Conservation (phyloP, 37 sponge, comb jelly and placozoan genomes). For the Haliclona indistincta region DNA sequence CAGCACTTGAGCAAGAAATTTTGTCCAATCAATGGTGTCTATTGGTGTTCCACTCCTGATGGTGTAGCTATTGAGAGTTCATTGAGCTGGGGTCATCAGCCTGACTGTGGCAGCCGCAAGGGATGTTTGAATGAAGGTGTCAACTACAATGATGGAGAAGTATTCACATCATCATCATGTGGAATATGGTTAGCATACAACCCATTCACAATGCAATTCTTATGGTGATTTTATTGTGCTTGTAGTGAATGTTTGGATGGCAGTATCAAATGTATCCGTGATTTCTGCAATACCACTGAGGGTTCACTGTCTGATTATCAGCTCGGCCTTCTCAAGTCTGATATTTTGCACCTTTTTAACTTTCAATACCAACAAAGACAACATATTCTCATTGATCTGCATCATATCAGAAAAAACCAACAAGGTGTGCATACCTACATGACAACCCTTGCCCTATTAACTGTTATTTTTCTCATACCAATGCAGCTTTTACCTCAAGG, state of each 20-base stretch:
- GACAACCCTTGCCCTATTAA: too few species aligned
- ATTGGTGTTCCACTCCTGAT: conserved; percentile 59
- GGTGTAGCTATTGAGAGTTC: conserved; percentile 12
- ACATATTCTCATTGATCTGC: neutral
- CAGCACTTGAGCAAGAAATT: neutral
- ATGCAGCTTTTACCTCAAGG: too few species aligned
- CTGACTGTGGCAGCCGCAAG: neutral
- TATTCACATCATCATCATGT: neutral
- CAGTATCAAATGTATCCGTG: neutral
- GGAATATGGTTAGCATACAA: conserved; percentile 4
- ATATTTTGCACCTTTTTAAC: neutral
- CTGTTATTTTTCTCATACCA: too few species aligned
- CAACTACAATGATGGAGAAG: neutral
- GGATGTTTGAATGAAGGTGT: neutral
- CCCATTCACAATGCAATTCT: too few species aligned
- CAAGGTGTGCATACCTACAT: neutral
- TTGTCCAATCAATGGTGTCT: neutral
- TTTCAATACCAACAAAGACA: neutral
- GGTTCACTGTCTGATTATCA: neutral
- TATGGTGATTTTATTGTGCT: too few species aligned
- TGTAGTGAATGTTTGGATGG: conserved; percentile 11
- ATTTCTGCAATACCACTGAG: neutral
- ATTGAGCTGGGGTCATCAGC: neutral
- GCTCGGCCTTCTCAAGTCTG: neutral
- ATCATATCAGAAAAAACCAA: neutral